Evolutionary conservation across 2,797 vertebrate species (phyloP).

Genomic region (Carcharodon carcharias): DNA sequence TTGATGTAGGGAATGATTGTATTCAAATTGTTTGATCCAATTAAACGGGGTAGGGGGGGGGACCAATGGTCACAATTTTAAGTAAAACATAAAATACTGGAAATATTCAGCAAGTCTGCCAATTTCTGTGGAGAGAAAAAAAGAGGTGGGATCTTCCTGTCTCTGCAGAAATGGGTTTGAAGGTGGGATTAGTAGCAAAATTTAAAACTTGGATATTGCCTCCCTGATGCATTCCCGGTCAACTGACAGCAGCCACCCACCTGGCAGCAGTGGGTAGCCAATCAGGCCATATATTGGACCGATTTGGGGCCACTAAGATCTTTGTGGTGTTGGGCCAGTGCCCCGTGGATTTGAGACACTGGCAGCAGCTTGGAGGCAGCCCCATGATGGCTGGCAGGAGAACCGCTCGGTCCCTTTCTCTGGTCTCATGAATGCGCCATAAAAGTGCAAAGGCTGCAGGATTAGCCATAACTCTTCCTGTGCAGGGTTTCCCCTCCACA

Average conservation of each 20-base stretch:
- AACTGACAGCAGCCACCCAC: too few relatives aligned
- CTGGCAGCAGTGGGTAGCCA: too few relatives aligned
- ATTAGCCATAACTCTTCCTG: not conserved
- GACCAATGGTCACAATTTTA: not conserved
- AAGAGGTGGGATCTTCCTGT: not conserved
- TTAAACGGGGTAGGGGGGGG: not conserved
- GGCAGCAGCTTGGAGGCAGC: not conserved
- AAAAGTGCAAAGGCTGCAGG: not conserved
- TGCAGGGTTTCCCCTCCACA: not conserved
- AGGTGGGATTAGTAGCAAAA: not conserved
- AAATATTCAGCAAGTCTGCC: not conserved
- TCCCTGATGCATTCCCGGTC: not conserved
- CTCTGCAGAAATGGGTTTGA: not conserved
- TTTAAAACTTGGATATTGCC: not conserved
- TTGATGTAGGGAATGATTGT: not conserved
- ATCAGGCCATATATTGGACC: too few relatives aligned
- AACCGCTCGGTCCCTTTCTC: not conserved
- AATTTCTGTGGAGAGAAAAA: not conserved
- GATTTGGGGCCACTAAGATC: not conserved
- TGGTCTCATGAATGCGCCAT: not conserved
- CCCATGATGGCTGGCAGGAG: too few relatives aligned
- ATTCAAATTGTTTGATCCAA: not conserved
- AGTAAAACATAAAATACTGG: not conserved
- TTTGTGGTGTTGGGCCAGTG: not conserved
- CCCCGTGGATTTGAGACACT: not conserved